Percentiles rank a stretch among this genome's conserved stretches.
Conservation (phyloP, 1,140 invertebrate genomes). For the Sitodiplosis mosellana region DNA sequence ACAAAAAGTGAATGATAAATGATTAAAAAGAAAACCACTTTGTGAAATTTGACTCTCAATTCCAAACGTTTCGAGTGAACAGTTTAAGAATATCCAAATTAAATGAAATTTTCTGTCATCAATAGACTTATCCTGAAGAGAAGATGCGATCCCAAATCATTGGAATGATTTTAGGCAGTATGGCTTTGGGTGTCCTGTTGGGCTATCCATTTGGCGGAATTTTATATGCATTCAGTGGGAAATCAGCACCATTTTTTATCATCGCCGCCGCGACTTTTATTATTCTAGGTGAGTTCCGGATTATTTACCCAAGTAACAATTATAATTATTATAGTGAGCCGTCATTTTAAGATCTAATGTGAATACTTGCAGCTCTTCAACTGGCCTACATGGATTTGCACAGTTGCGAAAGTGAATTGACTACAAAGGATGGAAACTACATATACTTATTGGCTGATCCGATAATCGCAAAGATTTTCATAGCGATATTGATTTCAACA, state of each 20-base stretch:
- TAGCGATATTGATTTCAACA: constrained; percentile 55
- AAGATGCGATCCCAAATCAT: constrained; percentile 43
- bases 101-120: neutral
- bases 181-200: constrained; percentile 55
- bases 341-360: neutral
- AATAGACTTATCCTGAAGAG: constrained; percentile 20
- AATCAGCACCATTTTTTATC: constrained; percentile 51
- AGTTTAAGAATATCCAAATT: too few relatives aligned
- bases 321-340: constrained; percentile 1
- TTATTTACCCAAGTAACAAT: neutral
- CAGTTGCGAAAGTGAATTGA: too few relatives aligned
- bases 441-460: constrained; percentile 31
- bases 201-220: constrained; percentile 65
- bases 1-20: too few relatives aligned
- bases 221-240: constrained; percentile 53
- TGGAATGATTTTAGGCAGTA: constrained; percentile 60
- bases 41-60: neutral
- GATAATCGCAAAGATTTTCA: constrained; percentile 37
- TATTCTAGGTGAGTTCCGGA: constrained; percentile 28
- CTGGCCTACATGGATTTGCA: neutral
- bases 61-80: too few relatives aligned
- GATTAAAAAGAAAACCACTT: neutral
- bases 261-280: constrained; percentile 40
- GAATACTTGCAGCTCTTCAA: neutral
- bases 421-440: too few relatives aligned